phyloP scores from a whole-genome alignment of 2,113 vertebrate species.

The Ageneiosus marmoratus region DNA sequence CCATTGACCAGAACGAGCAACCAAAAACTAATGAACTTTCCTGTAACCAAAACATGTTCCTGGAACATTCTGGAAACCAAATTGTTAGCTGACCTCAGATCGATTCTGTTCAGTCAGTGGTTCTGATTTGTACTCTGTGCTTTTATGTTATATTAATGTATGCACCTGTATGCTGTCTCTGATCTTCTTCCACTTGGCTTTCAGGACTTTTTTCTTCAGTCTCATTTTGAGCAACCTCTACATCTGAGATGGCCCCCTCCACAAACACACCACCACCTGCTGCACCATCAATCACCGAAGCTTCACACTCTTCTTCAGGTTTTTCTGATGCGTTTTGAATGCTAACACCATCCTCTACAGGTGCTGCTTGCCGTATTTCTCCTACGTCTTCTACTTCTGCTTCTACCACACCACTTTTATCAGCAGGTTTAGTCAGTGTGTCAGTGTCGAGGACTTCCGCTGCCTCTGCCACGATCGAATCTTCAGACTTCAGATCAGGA shows the following conservation, averaged over 20 bases:
- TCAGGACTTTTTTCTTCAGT: background rate
- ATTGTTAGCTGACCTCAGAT: no score
- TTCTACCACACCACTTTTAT: background rate
- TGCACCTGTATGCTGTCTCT: background rate
- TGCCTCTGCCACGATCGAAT: background rate
- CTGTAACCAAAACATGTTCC: no score
- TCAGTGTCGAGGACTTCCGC: background rate
- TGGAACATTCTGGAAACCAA: no score
- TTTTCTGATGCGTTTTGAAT: background rate
- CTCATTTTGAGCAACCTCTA: background rate
- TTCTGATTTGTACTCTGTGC: background rate
- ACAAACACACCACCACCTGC: background rate
- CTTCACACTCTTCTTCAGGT: background rate
- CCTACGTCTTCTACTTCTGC: background rate
- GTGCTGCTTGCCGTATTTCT: background rate
- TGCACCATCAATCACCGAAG: background rate
- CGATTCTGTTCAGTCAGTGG: background rate
- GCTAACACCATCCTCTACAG: background rate
- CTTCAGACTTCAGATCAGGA: background rate
- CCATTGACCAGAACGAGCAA: no score
- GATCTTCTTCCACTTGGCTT: slow-evolving; percentile 20
- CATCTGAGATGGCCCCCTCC: slow-evolving; percentile 20
- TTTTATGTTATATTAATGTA: no score
- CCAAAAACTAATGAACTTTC: no score
- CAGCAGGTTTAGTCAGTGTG: background rate